Percentiles rank a stretch among this genome's conserved stretches.
Evolutionary conservation across 2,113 vertebrate genomes (phyloP).

Genomic region (Lophotis ruficrista): DNA sequence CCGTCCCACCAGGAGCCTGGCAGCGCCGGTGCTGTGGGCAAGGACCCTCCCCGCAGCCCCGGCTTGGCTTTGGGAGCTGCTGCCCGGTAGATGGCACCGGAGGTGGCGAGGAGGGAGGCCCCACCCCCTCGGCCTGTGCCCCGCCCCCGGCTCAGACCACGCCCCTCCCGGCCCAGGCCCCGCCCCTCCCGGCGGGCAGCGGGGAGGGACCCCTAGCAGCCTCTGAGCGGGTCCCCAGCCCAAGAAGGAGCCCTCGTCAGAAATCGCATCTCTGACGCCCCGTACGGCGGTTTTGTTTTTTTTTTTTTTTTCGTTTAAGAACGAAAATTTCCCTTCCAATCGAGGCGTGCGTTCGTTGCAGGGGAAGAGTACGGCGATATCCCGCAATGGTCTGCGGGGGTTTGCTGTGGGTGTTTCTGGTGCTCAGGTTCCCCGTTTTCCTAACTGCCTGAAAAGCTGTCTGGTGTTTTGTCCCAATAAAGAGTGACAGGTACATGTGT

Average conservation of each 20-base stretch:
- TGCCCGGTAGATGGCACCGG: slow-evolving; percentile 66
- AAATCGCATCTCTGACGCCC: too few species aligned
- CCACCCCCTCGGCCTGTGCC: not conserved
- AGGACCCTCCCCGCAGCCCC: not conserved
- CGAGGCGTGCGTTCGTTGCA: too few species aligned
- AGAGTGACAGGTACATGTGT: not conserved
- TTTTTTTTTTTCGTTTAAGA: too few species aligned
- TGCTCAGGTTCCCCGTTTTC: fast-evolving
- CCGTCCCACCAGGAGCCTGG: fast-evolving
- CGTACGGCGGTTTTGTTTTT: too few species aligned
- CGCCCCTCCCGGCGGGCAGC: too few species aligned
- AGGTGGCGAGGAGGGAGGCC: not conserved
- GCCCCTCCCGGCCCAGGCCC: too few species aligned
- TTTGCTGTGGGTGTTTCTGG: fast-evolving
- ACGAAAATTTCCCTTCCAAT: too few species aligned
- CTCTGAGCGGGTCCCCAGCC: too few species aligned
- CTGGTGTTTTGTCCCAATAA: not conserved
- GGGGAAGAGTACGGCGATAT: fast-evolving
- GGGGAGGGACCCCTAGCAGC: too few species aligned
- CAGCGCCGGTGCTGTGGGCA: not conserved
- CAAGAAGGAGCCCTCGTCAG: too few species aligned
- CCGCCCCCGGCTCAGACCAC: not conserved
- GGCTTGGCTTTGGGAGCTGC: not conserved
- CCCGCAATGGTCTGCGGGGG: fast-evolving
- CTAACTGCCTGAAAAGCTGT: not conserved